A percentile compares a stretch with the other conserved stretches of the same genome.
Conservation (phyloP, 2,113 vertebrate species). For the Pteropus alecto region DNA sequence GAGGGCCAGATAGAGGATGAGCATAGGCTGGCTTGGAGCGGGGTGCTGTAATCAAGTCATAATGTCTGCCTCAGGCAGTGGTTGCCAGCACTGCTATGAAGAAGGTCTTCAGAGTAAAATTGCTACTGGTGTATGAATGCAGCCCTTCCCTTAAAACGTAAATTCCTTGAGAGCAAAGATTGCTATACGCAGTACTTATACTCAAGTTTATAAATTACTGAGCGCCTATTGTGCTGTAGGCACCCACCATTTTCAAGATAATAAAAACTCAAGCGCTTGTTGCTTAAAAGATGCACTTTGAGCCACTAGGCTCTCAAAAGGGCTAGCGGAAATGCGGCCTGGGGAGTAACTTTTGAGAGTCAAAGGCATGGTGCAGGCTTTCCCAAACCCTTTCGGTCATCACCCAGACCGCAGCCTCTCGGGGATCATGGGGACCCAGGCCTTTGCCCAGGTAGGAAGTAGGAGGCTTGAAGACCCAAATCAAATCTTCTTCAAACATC, state of each 20-base stretch:
- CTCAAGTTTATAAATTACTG: too few species aligned
- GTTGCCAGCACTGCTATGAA: too few species aligned
- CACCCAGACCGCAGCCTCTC: not conserved
- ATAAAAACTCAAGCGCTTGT: not conserved
- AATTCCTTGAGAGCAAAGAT: not conserved
- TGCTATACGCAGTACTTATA: rapidly evolving
- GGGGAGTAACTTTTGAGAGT: not conserved
- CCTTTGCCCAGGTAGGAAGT: not conserved
- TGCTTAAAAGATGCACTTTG: not conserved
- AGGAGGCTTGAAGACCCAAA: not conserved
- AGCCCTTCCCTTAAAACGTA: not conserved
- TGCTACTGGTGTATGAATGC: not conserved
- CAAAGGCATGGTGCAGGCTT: not conserved
- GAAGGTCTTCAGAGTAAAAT: not conserved
- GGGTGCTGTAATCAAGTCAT: not conserved
- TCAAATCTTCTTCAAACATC: not conserved
- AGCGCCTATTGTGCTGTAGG: not conserved
- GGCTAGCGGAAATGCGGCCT: not conserved
- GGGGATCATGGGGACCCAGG: not conserved
- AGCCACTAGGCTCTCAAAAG: not conserved
- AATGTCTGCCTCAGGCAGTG: not conserved
- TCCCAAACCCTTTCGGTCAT: not conserved
- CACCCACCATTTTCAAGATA: not conserved
- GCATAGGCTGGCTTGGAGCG: not conserved
- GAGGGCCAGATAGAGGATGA: not conserved